Evolutionary conservation across 2,113 vertebrate species (phyloP).

Genomic region (Notothenia rossii): DNA sequence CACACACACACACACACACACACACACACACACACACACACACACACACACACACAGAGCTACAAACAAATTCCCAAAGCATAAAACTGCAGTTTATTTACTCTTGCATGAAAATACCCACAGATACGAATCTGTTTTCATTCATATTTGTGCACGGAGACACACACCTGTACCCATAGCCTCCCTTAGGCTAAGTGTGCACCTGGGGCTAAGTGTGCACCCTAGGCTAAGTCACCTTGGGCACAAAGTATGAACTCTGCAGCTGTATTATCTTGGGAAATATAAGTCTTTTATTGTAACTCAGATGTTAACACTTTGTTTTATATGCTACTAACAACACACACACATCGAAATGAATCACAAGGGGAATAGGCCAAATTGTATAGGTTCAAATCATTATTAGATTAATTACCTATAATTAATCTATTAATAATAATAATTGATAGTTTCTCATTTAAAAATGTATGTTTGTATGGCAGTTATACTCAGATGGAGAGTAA

Average conservation of each 20-base stretch:
- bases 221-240: background rate
- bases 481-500: no score
- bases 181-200: conserved; percentile 1
- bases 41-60: background rate
- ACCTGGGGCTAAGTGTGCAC: background rate
- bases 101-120: background rate
- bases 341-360: no score
- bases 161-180: background rate
- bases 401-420: no score
- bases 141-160: background rate
- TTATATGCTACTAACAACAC: background rate
- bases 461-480: no score
- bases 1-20: background rate
- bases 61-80: background rate
- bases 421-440: no score
- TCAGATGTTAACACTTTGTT: no score
- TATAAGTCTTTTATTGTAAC: background rate
- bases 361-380: no score
- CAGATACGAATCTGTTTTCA: background rate
- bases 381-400: no score
- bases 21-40: no score
- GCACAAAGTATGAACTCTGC: background rate
- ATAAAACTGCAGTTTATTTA: background rate
- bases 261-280: background rate
- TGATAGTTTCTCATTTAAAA: no score